A percentile compares a stretch with the other conserved stretches of the same genome.
These are phyloP conservation scores for Allobates femoralis DNA, from an alignment of 2,797 vertebrate species.

Conservation along the genomic window DNA sequence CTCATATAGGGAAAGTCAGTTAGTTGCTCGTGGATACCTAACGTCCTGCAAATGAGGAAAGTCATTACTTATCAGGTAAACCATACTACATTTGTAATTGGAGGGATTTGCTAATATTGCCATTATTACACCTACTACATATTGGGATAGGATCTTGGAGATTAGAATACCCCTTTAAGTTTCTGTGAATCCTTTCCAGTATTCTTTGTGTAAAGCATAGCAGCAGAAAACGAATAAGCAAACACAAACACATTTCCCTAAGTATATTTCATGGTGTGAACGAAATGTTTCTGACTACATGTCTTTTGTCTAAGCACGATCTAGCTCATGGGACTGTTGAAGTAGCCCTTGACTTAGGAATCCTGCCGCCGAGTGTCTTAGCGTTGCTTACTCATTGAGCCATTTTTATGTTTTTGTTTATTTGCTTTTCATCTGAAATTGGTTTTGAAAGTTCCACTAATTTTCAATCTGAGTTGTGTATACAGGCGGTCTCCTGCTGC, in stretches of 20 bases:
- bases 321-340: conserved; percentile 6
- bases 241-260: neutral
- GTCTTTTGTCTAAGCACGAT: neutral
- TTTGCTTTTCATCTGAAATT: conserved; percentile 28
- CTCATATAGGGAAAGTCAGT: too few relatives aligned
- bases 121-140: too few relatives aligned
- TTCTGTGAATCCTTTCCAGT: neutral
- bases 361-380: conserved; percentile 9
- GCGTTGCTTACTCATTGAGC: conserved; percentile 1
- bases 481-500: neutral
- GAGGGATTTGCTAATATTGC: too few relatives aligned
- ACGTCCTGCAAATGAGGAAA: too few relatives aligned
- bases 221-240: conserved; percentile 11
- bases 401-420: conserved; percentile 26
- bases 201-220: neutral
- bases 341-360: conserved; percentile 12
- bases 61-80: too few relatives aligned
- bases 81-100: too few relatives aligned
- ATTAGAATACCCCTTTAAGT: too few relatives aligned
- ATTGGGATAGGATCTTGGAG: too few relatives aligned
- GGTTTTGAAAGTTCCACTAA: conserved; percentile 30
- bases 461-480: conserved; percentile 27
- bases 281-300: conserved; percentile 23
- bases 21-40: too few relatives aligned
- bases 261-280: conserved; percentile 5